phyloP scores from a whole-genome alignment of 2,797 vertebrate species.

The Phrynocephalus vlangalii region DNA sequence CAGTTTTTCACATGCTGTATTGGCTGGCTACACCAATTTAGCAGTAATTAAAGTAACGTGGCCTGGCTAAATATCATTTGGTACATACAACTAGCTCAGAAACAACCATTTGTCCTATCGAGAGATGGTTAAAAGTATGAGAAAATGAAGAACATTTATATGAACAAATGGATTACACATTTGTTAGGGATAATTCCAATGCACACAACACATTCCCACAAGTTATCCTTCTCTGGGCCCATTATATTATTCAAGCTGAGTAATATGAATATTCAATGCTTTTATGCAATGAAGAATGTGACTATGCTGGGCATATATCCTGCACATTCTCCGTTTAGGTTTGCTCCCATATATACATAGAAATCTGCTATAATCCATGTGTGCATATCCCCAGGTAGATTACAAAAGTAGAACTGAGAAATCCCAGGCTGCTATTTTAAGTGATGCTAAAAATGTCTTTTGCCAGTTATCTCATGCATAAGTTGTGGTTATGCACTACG shows the following conservation, averaged over 20 bases:
- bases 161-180: no score
- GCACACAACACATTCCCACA: neutral
- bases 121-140: no score
- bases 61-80: neutral
- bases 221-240: neutral
- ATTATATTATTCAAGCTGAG: neutral
- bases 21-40: neutral
- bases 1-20: neutral
- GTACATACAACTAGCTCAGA: neutral
- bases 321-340: neutral
- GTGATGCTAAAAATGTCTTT: neutral
- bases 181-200: no score
- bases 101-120: no score
- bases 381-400: neutral
- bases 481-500: neutral
- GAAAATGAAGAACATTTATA: no score
- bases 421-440: neutral
- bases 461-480: neutral
- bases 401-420: neutral
- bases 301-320: neutral
- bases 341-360: neutral
- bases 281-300: neutral
- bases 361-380: neutral
- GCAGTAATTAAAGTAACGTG: neutral
- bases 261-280: neutral